Evolutionary conservation across 2,888 invertebrate genomes (phyloP).

Genomic region (Sphaerophoria taeniata): DNA sequence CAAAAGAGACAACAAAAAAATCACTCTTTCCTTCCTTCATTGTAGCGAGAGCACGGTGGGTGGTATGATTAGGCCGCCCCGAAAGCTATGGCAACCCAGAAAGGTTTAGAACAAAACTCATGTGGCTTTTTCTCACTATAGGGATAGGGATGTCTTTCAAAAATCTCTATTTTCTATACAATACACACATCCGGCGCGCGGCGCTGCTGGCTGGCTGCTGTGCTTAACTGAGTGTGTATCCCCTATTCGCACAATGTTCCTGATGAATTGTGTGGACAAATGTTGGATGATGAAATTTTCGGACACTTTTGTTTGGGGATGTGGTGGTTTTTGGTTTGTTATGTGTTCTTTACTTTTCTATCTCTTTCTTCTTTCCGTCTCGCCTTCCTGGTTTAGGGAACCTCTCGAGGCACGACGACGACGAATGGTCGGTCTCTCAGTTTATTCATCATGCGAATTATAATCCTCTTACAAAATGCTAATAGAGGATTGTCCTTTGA

Average conservation of each 20-base stretch:
- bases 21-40: too few relatives aligned
- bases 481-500: conserved; percentile 71
- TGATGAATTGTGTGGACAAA: conserved; percentile 66
- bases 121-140: conserved; percentile 55
- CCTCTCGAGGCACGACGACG: too few relatives aligned
- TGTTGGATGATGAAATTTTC: conserved; percentile 58
- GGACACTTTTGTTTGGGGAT: conserved; percentile 57
- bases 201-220: too few relatives aligned
- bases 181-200: conserved; percentile 37
- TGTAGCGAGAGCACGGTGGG: too few relatives aligned
- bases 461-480: too few relatives aligned
- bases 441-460: conserved; percentile 66
- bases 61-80: too few relatives aligned
- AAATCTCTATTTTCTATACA: conserved; percentile 17
- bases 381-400: not conserved
- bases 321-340: conserved; percentile 1
- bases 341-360: not conserved
- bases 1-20: conserved; percentile 3
- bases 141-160: conserved; percentile 52
- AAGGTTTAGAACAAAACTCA: conserved; percentile 54
- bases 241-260: conserved; percentile 55
- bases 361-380: not conserved
- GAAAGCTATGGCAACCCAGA: not conserved
- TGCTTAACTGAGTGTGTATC: conserved; percentile 36
- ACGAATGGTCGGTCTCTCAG: not conserved